A percentile compares a stretch with the other conserved stretches of the same genome.
Evolutionary conservation across 2,797 vertebrate species (phyloP).

Genomic region (Dryobates pubescens): DNA sequence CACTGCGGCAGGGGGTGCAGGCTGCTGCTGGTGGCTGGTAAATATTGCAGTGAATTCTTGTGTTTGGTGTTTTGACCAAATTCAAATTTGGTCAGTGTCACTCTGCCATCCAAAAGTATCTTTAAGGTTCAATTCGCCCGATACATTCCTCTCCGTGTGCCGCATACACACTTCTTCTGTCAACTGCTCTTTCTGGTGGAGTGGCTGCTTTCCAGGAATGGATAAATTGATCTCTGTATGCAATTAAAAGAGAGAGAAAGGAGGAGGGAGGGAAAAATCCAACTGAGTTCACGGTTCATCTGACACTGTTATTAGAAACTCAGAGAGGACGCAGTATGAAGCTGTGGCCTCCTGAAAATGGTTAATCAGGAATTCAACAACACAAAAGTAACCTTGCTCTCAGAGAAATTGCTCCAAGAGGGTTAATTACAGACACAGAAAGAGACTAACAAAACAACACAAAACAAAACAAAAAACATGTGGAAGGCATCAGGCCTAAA

Average conservation of each 20-base stretch:
- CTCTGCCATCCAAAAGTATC: not conserved
- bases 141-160: not conserved
- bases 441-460: slow-evolving; percentile 57
- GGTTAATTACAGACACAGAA: slow-evolving; percentile 61
- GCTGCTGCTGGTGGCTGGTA: not conserved
- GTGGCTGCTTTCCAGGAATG: not conserved
- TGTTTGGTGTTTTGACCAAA: not conserved
- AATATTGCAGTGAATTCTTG: not conserved
- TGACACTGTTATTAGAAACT: not conserved
- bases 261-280: not conserved
- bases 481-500: slow-evolving; percentile 79
- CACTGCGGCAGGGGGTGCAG: not conserved
- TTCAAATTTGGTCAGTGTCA: not conserved
- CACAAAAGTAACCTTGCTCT: not conserved
- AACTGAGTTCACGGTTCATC: not conserved
- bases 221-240: not conserved
- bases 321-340: not conserved
- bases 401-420: slow-evolving; percentile 48
- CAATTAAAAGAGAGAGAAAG: not conserved
- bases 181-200: not conserved
- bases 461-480: slow-evolving; percentile 73
- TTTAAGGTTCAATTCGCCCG: not conserved
- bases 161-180: not conserved
- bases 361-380: not conserved
- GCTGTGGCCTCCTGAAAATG: not conserved